Percentiles rank a stretch among this genome's conserved stretches.
These are phyloP conservation scores for Diarsia rubi DNA, from an alignment of 2,888 invertebrate genomes.

Conservation along the genomic window DNA sequence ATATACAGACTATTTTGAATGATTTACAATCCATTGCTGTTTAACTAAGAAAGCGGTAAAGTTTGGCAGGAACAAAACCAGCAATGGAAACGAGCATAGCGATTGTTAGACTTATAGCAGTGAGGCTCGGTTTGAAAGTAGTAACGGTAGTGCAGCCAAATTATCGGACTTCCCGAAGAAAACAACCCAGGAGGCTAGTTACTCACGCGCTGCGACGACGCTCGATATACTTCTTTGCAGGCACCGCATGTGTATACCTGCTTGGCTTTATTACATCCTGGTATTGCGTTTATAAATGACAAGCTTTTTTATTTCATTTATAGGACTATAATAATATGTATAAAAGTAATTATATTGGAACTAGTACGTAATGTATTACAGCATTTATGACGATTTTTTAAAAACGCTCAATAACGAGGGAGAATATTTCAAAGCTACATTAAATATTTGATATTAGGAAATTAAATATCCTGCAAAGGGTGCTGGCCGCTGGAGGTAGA, in stretches of 20 bases:
- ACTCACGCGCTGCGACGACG: conserved; percentile 72
- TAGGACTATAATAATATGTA: neutral
- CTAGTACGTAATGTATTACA: neutral
- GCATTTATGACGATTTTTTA: neutral
- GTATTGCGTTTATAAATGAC: conserved; percentile 33
- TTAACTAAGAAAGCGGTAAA: neutral
- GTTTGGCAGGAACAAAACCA: conserved; percentile 4
- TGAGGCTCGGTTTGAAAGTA: conserved; percentile 32
- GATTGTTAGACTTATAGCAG: neutral
- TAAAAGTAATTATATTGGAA: neutral
- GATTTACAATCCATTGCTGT: conserved; percentile 66
- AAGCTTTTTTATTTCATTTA: neutral
- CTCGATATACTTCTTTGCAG: conserved; percentile 69
- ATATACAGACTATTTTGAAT: conserved; percentile 23
- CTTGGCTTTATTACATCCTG: conserved; percentile 51
- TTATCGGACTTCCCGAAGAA: conserved; percentile 84
- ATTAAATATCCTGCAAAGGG: conserved; percentile 3
- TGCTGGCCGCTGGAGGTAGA: neutral
- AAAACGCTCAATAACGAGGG: neutral
- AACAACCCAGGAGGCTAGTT: conserved; percentile 77
- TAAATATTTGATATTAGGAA: neutral
- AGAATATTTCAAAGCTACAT: neutral
- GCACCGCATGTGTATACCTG: conserved; percentile 46
- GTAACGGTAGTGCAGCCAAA: conserved; percentile 80
- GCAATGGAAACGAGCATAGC: conserved; percentile 63